phyloP scores from a whole-genome alignment of 1,140 invertebrate species.

The Mactra quadrangularis region DNA sequence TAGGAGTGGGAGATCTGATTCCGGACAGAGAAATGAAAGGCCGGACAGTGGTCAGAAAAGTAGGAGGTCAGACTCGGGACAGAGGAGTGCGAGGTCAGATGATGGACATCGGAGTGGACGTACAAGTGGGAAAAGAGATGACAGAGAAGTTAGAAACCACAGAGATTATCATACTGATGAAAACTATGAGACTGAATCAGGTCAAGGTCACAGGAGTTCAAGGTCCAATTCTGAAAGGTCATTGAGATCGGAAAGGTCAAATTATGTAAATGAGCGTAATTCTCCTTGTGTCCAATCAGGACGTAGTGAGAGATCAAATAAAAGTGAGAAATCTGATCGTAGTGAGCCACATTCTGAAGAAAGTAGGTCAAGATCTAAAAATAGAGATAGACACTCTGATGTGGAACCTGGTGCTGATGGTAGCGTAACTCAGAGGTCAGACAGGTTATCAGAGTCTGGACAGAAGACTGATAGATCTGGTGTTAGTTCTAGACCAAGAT shows the following conservation, averaged over 20 bases:
- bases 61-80: too few relatives aligned
- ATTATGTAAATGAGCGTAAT: background rate
- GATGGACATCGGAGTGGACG: too few relatives aligned
- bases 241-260: background rate
- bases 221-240: background rate
- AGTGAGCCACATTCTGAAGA: too few relatives aligned
- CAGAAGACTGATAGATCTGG: constrained; percentile 19
- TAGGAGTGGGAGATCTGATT: background rate
- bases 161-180: background rate
- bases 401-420: background rate
- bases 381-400: too few relatives aligned
- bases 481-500: background rate
- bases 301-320: too few relatives aligned
- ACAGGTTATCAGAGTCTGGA: background rate
- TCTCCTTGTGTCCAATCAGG: too few relatives aligned
- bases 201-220: background rate
- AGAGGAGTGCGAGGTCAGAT: too few relatives aligned
- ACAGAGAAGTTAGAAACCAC: background rate
- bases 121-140: too few relatives aligned
- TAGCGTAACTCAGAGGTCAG: background rate
- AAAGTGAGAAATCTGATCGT: too few relatives aligned
- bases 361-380: too few relatives aligned
- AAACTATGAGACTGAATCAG: background rate
- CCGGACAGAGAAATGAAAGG: background rate
- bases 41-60: too few relatives aligned